Percentiles rank a stretch among this genome's conserved stretches.
These are phyloP conservation scores for Timema podura DNA, from an alignment of 2,888 invertebrate genomes.

Conservation along the genomic window DNA sequence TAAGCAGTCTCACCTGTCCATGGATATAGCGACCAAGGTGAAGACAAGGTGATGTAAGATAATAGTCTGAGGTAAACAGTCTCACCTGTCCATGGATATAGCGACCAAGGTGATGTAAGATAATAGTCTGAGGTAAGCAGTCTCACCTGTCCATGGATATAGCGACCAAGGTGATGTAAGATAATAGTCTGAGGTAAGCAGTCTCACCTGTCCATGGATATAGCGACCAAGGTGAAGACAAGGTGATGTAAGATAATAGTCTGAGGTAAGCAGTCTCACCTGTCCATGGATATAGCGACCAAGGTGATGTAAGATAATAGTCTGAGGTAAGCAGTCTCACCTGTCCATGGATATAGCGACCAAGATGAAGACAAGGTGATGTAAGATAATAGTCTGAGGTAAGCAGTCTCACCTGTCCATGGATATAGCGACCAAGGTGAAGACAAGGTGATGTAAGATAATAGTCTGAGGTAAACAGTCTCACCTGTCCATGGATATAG, in stretches of 20 bases:
- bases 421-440: constrained; percentile 57
- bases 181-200: too few species aligned
- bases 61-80: too few species aligned
- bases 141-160: constrained; percentile 56
- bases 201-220: constrained; percentile 55
- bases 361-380: constrained; percentile 56
- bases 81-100: constrained; percentile 56
- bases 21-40: constrained; percentile 56
- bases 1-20: constrained; percentile 50
- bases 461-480: too few species aligned
- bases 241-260: constrained; percentile 54
- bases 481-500: constrained; percentile 57
- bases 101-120: constrained; percentile 55
- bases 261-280: constrained; percentile 46
- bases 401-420: constrained; percentile 50
- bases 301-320: constrained; percentile 54
- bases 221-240: constrained; percentile 56
- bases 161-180: constrained; percentile 54
- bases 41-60: constrained; percentile 54
- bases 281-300: constrained; percentile 56
- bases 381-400: too few species aligned
- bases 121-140: too few species aligned
- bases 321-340: constrained; percentile 44
- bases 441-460: constrained; percentile 54
- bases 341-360: constrained; percentile 57